phyloP scores from a whole-genome alignment of 2,888 invertebrate species.

The Ichneumon xanthorius region DNA sequence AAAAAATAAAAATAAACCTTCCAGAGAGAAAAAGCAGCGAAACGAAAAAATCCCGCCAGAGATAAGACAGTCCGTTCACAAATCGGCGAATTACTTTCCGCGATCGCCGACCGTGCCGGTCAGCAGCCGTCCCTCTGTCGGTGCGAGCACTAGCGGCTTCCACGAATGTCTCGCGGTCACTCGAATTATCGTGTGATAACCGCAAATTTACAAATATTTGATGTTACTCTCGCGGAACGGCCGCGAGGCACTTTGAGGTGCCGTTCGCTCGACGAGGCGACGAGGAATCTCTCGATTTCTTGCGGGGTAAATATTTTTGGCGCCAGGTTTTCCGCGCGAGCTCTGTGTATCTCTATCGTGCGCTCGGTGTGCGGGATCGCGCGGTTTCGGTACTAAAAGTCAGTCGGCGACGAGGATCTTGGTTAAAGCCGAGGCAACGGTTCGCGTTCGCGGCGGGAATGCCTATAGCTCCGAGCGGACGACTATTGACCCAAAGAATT shows the following conservation, averaged over 20 bases:
- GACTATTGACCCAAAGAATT: slow-evolving; percentile 81
- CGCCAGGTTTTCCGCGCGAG: slow-evolving; percentile 78
- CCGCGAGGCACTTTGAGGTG: slow-evolving; percentile 15
- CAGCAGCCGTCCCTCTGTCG: background rate
- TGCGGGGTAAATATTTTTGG: slow-evolving; percentile 80
- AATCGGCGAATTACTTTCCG: background rate
- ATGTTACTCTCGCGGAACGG: slow-evolving; percentile 57
- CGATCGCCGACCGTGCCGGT: background rate
- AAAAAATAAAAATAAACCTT: no score
- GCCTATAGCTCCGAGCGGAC: slow-evolving; percentile 70
- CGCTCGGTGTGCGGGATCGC: background rate
- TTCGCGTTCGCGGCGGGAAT: slow-evolving; percentile 51
- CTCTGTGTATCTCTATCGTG: slow-evolving; percentile 44
- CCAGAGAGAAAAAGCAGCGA: no score
- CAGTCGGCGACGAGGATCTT: slow-evolving; percentile 19
- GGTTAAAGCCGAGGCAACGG: background rate
- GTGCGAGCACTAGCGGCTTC: slow-evolving; percentile 36
- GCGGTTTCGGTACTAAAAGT: slow-evolving; percentile 36
- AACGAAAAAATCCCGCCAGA: no score
- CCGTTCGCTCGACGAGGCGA: slow-evolving; percentile 10
- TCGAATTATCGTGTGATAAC: slow-evolving; percentile 62
- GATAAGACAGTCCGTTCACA: background rate
- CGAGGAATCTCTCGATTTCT: slow-evolving; percentile 48
- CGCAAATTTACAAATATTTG: slow-evolving; percentile 69
- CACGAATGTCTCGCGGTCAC: slow-evolving; percentile 57